Conservation (phyloP, 2,888 invertebrate species). For the Corythucha ciliata region DNA sequence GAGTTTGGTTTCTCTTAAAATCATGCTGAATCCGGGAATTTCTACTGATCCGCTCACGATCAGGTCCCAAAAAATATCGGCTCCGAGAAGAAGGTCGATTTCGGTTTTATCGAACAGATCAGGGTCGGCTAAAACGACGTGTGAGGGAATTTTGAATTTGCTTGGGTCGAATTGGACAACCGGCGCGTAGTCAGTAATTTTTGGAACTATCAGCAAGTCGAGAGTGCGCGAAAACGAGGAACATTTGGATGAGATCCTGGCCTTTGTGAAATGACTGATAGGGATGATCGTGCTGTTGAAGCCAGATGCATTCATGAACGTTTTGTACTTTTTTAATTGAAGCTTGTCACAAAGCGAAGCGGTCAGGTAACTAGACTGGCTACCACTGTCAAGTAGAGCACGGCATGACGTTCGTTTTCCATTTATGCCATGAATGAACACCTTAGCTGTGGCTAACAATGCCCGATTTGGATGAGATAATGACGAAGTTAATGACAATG, state of each 20-base stretch:
- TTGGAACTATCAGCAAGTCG: slow-evolving; percentile 28
- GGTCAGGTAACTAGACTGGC: slow-evolving; percentile 30
- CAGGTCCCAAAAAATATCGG: slow-evolving; percentile 28
- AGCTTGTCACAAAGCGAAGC: slow-evolving; percentile 15
- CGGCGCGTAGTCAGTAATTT: slow-evolving; percentile 32
- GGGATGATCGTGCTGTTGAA: slow-evolving; percentile 10
- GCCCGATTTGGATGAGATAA: too few species aligned
- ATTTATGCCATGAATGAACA: slow-evolving; percentile 19
- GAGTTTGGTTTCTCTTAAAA: slow-evolving; percentile 27
- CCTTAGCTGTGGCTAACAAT: slow-evolving; percentile 29
- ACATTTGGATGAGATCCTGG: slow-evolving; percentile 21
- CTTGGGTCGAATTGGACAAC: slow-evolving; percentile 18
- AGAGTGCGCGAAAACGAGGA: slow-evolving; percentile 22
- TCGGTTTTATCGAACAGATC: slow-evolving; percentile 22
- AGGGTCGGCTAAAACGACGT: slow-evolving; percentile 32
- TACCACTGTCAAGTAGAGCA: slow-evolving; percentile 31
- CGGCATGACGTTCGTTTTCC: slow-evolving; percentile 27
- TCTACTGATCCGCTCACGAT: slow-evolving; percentile 21
- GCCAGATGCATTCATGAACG: slow-evolving; percentile 23
- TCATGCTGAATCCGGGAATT: slow-evolving; percentile 4
- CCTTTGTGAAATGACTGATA: slow-evolving; percentile 5
- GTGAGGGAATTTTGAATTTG: slow-evolving; percentile 26
- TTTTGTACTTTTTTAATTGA: slow-evolving; percentile 12
- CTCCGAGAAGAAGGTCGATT: slow-evolving; percentile 32
- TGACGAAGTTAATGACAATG: too few species aligned